These are phyloP conservation scores for Nymphalis c-album DNA, from an alignment of 2,888 invertebrate genomes.

Conservation along the genomic window DNA sequence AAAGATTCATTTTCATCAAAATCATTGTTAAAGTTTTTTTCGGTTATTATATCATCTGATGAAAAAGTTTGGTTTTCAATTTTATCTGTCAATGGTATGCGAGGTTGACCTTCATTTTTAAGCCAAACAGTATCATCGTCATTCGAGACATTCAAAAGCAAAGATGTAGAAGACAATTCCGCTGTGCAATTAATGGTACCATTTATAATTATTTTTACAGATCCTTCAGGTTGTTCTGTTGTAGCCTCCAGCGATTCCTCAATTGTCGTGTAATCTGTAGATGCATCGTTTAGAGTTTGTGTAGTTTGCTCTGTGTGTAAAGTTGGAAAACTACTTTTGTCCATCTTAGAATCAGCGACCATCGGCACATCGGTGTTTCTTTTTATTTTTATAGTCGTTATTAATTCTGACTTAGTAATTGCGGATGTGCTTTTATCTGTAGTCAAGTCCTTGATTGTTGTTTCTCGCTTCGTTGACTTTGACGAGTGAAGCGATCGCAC, in stretches of 20 bases:
- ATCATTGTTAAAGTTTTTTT: slow-evolving; percentile 56
- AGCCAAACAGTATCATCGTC: slow-evolving; percentile 54
- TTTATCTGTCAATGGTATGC: slow-evolving; percentile 50
- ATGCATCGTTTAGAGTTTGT: slow-evolving; percentile 38
- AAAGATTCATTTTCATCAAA: slow-evolving; percentile 78
- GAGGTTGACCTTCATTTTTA: slow-evolving; percentile 51
- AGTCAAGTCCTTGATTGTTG: slow-evolving; percentile 51
- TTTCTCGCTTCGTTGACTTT: slow-evolving; percentile 52
- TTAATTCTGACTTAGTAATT: slow-evolving; percentile 48
- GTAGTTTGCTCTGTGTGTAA: slow-evolving; percentile 38
- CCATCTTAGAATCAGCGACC: slow-evolving; percentile 41
- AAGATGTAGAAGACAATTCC: slow-evolving; percentile 67
- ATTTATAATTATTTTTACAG: slow-evolving; percentile 67
- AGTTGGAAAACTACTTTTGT: slow-evolving; percentile 39
- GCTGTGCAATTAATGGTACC: slow-evolving; percentile 75
- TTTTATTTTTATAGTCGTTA: slow-evolving; percentile 63
- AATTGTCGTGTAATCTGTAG: slow-evolving; percentile 40
- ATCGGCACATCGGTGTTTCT: slow-evolving; percentile 61
- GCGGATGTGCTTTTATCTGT: slow-evolving; percentile 49
- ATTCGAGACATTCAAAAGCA: slow-evolving; percentile 56
- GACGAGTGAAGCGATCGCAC: slow-evolving; percentile 58
- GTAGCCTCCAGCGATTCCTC: slow-evolving; percentile 39
- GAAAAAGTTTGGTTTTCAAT: slow-evolving; percentile 63
- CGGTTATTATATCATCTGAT: slow-evolving; percentile 70
- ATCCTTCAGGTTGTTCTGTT: slow-evolving; percentile 64